These are phyloP conservation scores for Epistrophe grossulariae DNA, from an alignment of 2,888 invertebrate genomes.

Conservation along the genomic window DNA sequence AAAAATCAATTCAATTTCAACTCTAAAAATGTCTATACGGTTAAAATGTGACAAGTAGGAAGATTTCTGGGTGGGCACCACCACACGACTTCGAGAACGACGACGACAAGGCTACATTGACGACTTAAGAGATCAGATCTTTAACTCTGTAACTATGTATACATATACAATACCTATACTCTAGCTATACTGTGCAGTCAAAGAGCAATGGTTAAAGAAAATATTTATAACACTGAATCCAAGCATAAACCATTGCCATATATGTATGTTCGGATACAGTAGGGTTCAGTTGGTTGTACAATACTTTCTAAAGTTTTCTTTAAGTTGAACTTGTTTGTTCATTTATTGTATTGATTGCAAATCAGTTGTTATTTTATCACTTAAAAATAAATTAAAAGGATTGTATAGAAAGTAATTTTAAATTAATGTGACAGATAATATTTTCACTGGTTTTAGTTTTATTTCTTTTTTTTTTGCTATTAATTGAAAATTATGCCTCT, in stretches of 20 bases:
- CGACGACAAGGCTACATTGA: slow-evolving; percentile 50
- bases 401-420: too few relatives aligned
- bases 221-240: slow-evolving; percentile 29
- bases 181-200: slow-evolving; percentile 11
- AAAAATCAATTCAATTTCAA: slow-evolving; percentile 49
- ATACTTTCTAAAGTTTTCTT: too few relatives aligned
- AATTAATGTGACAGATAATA: too few relatives aligned
- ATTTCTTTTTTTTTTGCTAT: too few relatives aligned
- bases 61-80: slow-evolving; percentile 71
- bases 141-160: slow-evolving; percentile 27
- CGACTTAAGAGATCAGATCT: slow-evolving; percentile 60
- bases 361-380: too few relatives aligned
- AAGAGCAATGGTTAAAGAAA: slow-evolving; percentile 52
- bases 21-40: slow-evolving; percentile 33
- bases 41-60: slow-evolving; percentile 62
- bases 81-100: slow-evolving; percentile 39
- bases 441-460: too few relatives aligned
- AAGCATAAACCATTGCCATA: slow-evolving; percentile 16
- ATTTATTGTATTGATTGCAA: too few relatives aligned
- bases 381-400: too few relatives aligned
- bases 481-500: too few relatives aligned
- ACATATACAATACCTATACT: too few relatives aligned
- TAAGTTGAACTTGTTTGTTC: too few relatives aligned
- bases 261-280: background rate
- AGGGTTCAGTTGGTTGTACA: slow-evolving; percentile 3